Percentiles rank a stretch among this genome's conserved stretches.
These are phyloP conservation scores for Puntigrus tetrazona DNA, from an alignment of 2,113 vertebrate genomes.

Conservation along the genomic window DNA sequence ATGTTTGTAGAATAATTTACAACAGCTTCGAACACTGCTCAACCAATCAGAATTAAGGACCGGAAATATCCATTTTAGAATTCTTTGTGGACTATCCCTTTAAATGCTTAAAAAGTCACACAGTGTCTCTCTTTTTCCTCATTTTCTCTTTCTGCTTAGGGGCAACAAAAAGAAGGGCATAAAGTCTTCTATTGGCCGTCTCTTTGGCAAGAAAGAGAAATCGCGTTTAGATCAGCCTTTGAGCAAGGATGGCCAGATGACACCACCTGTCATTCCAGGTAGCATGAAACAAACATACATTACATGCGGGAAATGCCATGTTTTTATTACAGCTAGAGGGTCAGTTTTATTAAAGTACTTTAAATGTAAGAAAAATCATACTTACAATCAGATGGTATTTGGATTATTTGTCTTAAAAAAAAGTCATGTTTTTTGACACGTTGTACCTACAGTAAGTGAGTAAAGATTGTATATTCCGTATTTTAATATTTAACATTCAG, in stretches of 20 bases:
- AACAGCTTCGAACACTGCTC: too few species aligned
- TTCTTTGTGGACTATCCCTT: neutral
- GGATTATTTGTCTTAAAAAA: neutral
- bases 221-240: conserved; percentile 82
- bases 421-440: neutral
- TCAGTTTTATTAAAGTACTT: neutral
- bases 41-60: too few species aligned
- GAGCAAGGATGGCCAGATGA: conserved; percentile 80
- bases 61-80: too few species aligned
- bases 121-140: neutral
- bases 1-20: too few species aligned
- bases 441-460: neutral
- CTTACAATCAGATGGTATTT: neutral
- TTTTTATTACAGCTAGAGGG: neutral
- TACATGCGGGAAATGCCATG: neutral
- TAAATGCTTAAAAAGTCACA: neutral
- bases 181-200: conserved; percentile 92
- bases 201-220: conserved; percentile 97
- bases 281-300: neutral
- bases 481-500: conserved; percentile 62
- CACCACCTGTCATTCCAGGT: conserved; percentile 82
- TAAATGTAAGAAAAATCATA: neutral
- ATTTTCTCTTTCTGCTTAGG: conserved; percentile 65
- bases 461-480: neutral
- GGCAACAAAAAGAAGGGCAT: conserved; percentile 93